phyloP scores from a whole-genome alignment of 2,113 vertebrate species.

The Microcebus griseorufus region DNA sequence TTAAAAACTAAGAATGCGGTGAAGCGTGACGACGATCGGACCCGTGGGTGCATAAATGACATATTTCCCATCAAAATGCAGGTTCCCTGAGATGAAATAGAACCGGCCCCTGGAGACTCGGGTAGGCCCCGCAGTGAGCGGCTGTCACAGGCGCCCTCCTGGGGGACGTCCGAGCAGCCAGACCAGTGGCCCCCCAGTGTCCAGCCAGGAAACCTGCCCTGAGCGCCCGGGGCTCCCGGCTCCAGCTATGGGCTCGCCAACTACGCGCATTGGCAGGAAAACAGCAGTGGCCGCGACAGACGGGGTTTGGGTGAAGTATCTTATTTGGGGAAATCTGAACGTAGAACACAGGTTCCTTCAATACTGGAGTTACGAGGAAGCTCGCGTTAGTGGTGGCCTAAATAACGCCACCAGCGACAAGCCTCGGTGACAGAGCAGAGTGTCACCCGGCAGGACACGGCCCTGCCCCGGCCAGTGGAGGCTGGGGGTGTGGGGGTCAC shows the following conservation, averaged over 20 bases:
- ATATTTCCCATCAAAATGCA: background rate
- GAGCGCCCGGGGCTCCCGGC: background rate
- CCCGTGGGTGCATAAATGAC: rapidly evolving
- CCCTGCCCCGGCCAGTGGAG: too few species aligned
- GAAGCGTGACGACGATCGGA: background rate
- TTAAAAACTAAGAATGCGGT: background rate
- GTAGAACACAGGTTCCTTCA: too few species aligned
- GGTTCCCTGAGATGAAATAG: background rate
- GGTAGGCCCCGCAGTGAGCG: rapidly evolving
- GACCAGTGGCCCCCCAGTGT: too few species aligned
- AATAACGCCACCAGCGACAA: rapidly evolving
- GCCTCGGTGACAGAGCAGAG: rapidly evolving
- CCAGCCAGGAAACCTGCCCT: rapidly evolving
- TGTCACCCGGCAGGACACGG: rapidly evolving
- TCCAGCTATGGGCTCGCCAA: too few species aligned
- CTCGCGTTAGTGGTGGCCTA: rapidly evolving
- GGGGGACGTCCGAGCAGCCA: too few species aligned
- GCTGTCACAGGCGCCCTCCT: too few species aligned
- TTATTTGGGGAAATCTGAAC: background rate
- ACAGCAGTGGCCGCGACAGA: rapidly evolving
- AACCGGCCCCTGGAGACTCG: background rate
- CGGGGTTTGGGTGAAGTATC: rapidly evolving
- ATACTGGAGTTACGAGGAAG: rapidly evolving
- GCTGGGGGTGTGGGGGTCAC: too few species aligned
- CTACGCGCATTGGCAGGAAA: rapidly evolving